A percentile compares a stretch with the other conserved stretches of the same genome.
These are phyloP conservation scores for Rhopalosiphum maidis DNA, from an alignment of 1,140 invertebrate species.

Conservation along the genomic window DNA sequence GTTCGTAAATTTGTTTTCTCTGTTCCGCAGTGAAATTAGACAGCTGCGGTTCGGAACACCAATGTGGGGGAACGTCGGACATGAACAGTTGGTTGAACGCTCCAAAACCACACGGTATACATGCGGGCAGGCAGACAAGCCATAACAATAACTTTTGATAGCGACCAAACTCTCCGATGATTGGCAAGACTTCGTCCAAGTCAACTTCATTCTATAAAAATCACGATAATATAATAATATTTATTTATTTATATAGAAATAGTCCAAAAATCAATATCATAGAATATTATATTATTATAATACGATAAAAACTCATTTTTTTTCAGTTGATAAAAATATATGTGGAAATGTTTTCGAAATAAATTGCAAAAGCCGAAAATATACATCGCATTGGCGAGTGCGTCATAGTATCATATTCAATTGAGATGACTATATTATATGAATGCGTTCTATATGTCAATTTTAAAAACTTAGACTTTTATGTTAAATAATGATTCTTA, in stretches of 20 bases:
- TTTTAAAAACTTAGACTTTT: background rate
- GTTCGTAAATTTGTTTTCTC: constrained; percentile 72
- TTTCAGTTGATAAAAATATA: background rate
- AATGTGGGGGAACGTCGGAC: constrained; percentile 80
- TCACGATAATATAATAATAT: background rate
- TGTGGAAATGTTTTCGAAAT: background rate
- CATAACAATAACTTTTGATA: constrained; percentile 87
- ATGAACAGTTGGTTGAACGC: constrained; percentile 91
- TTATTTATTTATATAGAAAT: background rate
- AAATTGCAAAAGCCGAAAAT: background rate
- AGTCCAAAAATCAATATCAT: background rate
- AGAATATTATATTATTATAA: background rate
- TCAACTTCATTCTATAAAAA: constrained; percentile 69
- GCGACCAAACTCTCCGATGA: constrained; percentile 84
- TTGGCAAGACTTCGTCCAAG: constrained; percentile 82
- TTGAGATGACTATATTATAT: background rate
- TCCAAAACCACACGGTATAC: constrained; percentile 87
- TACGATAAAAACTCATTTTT: background rate
- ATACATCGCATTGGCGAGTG: background rate
- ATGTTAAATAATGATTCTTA: background rate
- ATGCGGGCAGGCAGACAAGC: constrained; percentile 85
- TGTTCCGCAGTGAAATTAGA: constrained; percentile 67
- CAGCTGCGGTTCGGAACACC: constrained; percentile 77
- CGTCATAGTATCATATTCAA: background rate
- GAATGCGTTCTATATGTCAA: background rate